Percentiles rank a stretch among this genome's conserved stretches.
Conservation (phyloP, 1,140 invertebrate genomes). For the Drosophila burlai region DNA sequence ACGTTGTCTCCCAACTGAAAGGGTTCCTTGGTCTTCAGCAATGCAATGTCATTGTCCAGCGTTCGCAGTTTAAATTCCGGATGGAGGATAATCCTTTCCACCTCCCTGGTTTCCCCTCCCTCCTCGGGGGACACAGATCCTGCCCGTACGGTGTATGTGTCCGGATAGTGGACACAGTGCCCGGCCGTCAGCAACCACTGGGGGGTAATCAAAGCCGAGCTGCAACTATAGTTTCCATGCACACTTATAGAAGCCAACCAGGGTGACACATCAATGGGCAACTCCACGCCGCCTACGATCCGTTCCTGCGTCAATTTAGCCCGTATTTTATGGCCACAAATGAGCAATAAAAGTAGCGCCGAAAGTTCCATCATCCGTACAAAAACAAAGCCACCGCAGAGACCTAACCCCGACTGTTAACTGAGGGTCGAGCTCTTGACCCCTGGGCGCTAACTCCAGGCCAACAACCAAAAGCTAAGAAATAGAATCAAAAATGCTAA, state of each 20-base stretch:
- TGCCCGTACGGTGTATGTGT: constrained; percentile 40
- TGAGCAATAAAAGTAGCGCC: constrained; percentile 21
- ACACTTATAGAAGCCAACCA: constrained; percentile 36
- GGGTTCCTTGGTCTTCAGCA: constrained; percentile 22
- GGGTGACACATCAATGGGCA: constrained; percentile 34
- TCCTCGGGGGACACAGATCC: constrained; percentile 24
- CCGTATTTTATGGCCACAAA: constrained; percentile 14
- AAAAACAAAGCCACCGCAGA: constrained; percentile 25
- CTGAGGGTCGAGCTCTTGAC: constrained; percentile 36
- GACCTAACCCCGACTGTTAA: constrained; percentile 6
- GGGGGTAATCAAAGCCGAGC: constrained; percentile 35
- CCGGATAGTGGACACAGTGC: constrained; percentile 45
- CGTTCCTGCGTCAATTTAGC: constrained; percentile 18
- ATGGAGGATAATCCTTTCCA: constrained; percentile 37
- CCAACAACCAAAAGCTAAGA: neutral
- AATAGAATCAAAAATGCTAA: constrained; percentile 36
- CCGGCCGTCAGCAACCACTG: constrained; percentile 54
- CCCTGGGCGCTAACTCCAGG: neutral
- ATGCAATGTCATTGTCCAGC: constrained; percentile 41
- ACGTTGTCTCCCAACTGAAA: constrained; percentile 26
- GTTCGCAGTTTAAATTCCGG: constrained; percentile 16
- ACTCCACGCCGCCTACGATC: constrained; percentile 42
- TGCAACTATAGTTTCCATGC: constrained; percentile 39
- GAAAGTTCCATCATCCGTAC: constrained; percentile 24
- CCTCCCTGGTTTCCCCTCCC: constrained; percentile 22